Evolutionary conservation across 2,113 vertebrate genomes (phyloP), one percentile per base, ranked within the genome.

Genomic region (Cyanoderma ruficeps): DNA sequence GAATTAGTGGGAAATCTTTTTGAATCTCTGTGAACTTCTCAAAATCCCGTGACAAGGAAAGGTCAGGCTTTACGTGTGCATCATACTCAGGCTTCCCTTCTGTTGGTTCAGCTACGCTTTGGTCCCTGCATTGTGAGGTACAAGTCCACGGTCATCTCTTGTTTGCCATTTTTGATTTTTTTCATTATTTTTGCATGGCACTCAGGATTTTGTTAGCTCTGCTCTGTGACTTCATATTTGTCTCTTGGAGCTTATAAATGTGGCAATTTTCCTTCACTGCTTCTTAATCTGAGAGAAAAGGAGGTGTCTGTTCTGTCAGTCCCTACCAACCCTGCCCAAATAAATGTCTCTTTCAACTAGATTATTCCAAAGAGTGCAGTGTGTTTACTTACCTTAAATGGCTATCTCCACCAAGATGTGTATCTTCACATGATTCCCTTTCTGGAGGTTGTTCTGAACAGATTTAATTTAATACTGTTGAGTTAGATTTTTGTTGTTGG

Each of bases 361-460:
- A 44, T 87, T 41, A 65, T 89, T 91, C n/a, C 37, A 41, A 57
- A 50, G 67, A 18, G 7, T 71, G 19, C 11, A 28, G 35, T 71
- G 87, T 39, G 19, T 89, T 93, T 84, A 44, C n/a, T 4, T 87
- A 37, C 82, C 74, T 78, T 64, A 78, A 84, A 68, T 68, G 56
- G 7, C 52, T 84, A 0, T 85, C 67, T 87, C 21, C 24, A 41
- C 49, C 0, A 6, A 84, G 49, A 64, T 3, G 4, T 4, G 0
- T 78, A 79, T 71, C 65, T 74, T 74, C 12, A 55, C 7, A 1
- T 37, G 57, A 28, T 69, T 94, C 35, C 59, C n/a, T 69, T 78
- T 75, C 69, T 91, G 33, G 27, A 47, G 37, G 18, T 89, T 74
- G 20, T 83, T 95, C 39, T 53, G 50, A 71, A 21, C 68, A 71